Percentiles rank a stretch among this genome's conserved stretches.
Evolutionary conservation across 2,888 invertebrate genomes (phyloP).

Genomic region (Andrena minutula): DNA sequence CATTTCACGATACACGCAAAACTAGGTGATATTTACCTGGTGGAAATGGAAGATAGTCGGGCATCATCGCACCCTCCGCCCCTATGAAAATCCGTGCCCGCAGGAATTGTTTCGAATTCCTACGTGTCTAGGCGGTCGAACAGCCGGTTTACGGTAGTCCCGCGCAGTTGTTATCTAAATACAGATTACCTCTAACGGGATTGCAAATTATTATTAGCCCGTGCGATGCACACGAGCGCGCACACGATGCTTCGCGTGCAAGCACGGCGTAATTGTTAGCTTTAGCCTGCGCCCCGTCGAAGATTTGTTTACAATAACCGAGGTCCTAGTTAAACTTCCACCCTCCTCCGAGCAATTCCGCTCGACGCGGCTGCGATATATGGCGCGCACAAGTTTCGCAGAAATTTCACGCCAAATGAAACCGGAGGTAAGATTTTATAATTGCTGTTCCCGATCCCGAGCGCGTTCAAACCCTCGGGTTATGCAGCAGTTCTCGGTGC

Average conservation of each 20-base stretch:
- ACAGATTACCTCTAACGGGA: constrained; percentile 39
- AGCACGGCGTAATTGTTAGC: constrained; percentile 32
- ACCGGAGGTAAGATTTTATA: constrained; percentile 7
- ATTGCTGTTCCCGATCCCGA: background rate
- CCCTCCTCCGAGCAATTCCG: background rate
- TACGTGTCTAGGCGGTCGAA: constrained; percentile 5
- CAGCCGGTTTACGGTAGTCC: background rate
- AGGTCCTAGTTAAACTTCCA: constrained; percentile 7
- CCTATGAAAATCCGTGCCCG: constrained; percentile 5
- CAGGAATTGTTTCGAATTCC: constrained; percentile 34
- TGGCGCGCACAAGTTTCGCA: background rate
- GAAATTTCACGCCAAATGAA: background rate
- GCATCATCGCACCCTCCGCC: background rate
- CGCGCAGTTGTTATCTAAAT: constrained; percentile 34
- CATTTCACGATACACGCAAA: constrained; percentile 12
- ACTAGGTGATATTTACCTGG: constrained; percentile 36
- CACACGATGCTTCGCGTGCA: constrained; percentile 11
- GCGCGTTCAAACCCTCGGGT: background rate
- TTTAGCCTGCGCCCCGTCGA: background rate
- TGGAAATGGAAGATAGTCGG: background rate
- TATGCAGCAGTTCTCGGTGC: background rate
- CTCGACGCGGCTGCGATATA: background rate
- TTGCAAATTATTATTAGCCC: constrained; percentile 53
- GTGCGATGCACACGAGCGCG: background rate
- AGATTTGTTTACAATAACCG: constrained; percentile 44